Percentiles rank a stretch among this genome's conserved stretches.
Evolutionary conservation across 30 jellyfish, hydroid and myxozoan species (phyloP).

Genomic region (Aurelia sp.): DNA sequence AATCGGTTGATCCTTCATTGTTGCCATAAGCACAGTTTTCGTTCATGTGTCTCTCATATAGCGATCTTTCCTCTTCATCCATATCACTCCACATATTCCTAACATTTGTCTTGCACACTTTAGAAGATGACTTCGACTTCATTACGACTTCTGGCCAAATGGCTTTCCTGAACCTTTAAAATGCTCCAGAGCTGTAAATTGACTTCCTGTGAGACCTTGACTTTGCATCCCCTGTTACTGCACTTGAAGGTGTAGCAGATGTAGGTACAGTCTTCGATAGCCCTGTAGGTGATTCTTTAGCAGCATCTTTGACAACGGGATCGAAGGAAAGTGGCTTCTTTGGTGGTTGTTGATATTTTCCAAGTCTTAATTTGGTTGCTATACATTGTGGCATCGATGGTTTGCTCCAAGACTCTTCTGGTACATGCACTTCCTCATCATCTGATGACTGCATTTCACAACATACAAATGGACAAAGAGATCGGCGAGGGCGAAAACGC

Average conservation of each 20-base stretch:
- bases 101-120: background rate
- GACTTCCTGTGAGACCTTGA: too few relatives aligned
- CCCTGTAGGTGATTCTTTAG: too few relatives aligned
- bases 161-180: background rate
- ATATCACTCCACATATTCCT: background rate
- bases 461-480: too few relatives aligned
- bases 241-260: too few relatives aligned
- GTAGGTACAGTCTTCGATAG: too few relatives aligned
- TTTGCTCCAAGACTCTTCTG: background rate
- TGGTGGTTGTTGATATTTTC: conserved; percentile 9
- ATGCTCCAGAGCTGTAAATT: background rate
- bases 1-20: background rate
- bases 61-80: background rate
- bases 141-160: background rate
- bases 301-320: too few relatives aligned
- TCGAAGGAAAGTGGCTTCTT: too few relatives aligned
- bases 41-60: background rate
- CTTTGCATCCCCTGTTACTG: too few relatives aligned
- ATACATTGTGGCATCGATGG: background rate
- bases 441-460: background rate
- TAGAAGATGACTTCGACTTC: background rate
- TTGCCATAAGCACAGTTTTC: background rate
- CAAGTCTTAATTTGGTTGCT: background rate
- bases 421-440: background rate
- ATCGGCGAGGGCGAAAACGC: too few relatives aligned